A percentile compares a stretch with the other conserved stretches of the same genome.
phyloP scores from a whole-genome alignment of 2,113 vertebrate species.

The Neolamprologus toae region DNA sequence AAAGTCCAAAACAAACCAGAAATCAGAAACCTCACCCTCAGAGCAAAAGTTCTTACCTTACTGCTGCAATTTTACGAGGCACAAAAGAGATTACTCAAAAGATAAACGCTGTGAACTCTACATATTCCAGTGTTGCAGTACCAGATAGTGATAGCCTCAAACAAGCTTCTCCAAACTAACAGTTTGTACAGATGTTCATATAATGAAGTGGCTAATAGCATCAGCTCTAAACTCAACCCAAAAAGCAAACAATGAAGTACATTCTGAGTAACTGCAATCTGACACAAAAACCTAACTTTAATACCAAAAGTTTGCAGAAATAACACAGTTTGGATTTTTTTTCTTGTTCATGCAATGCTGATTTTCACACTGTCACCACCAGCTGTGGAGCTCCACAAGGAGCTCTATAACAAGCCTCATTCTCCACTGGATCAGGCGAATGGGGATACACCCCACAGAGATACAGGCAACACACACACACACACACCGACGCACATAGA shows the following conservation, averaged over 20 bases:
- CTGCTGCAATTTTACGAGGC: not conserved
- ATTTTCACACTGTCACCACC: not conserved
- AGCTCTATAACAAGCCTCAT: not conserved
- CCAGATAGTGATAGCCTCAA: not conserved
- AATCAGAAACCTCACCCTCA: not conserved
- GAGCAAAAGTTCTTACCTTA: not conserved
- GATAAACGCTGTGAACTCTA: not conserved
- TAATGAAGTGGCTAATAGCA: not conserved
- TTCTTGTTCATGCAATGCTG: not conserved
- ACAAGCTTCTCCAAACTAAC: not conserved
- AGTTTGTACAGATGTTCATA: not conserved
- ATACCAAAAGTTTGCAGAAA: slow-evolving; percentile 12
- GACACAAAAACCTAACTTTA: not conserved
- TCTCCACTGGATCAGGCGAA: slow-evolving; percentile 2
- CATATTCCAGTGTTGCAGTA: not conserved
- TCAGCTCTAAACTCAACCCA: not conserved
- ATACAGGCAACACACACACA: not conserved
- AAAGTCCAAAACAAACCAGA: not conserved
- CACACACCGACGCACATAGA: not conserved
- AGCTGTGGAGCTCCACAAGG: not conserved
- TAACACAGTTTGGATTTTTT: not conserved
- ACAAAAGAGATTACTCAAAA: not conserved
- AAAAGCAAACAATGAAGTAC: not conserved
- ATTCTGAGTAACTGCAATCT: not conserved
- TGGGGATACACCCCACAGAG: not conserved